A percentile compares a stretch with the other conserved stretches of the same genome.
phyloP scores from a whole-genome alignment of 2,797 vertebrate genomes.

The Gymnodraco acuticeps region DNA sequence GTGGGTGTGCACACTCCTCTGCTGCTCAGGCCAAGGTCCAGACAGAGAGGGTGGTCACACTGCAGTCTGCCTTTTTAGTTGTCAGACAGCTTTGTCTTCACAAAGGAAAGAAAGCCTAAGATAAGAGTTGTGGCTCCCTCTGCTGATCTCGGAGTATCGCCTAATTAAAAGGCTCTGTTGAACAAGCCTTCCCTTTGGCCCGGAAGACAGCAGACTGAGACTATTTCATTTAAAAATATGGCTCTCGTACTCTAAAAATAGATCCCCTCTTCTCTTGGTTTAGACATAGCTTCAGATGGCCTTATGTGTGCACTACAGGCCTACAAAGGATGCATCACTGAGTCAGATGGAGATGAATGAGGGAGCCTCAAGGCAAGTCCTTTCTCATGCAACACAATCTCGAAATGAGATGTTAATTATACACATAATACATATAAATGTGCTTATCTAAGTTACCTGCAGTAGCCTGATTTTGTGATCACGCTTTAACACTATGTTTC shows the following conservation, averaged over 20 bases:
- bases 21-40: conserved; percentile 40
- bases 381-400: conserved; percentile 64
- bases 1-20: conserved; percentile 27
- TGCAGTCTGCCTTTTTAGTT: conserved; percentile 51
- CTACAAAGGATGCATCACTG: conserved; percentile 65
- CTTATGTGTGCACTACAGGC: conserved; percentile 35
- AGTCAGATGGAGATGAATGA: conserved; percentile 63
- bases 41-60: conserved; percentile 47
- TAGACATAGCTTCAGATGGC: conserved; percentile 40
- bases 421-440: conserved; percentile 41
- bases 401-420: conserved; percentile 48
- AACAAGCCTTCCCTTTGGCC: conserved; percentile 41
- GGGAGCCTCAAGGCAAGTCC: conserved; percentile 54
- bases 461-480: conserved; percentile 52
- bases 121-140: conserved; percentile 77
- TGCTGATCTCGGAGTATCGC: conserved; percentile 67
- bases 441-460: conserved; percentile 40
- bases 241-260: conserved; percentile 54
- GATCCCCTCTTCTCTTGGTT: conserved; percentile 29
- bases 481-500: conserved; percentile 19
- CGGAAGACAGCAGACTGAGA: conserved; percentile 34
- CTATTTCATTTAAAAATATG: conserved; percentile 51
- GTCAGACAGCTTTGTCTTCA: conserved; percentile 63
- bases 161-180: conserved; percentile 66
- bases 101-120: conserved; percentile 63